These are phyloP conservation scores for Lynx canadensis DNA, from an alignment of 2,113 vertebrate species.

Conservation along the genomic window DNA sequence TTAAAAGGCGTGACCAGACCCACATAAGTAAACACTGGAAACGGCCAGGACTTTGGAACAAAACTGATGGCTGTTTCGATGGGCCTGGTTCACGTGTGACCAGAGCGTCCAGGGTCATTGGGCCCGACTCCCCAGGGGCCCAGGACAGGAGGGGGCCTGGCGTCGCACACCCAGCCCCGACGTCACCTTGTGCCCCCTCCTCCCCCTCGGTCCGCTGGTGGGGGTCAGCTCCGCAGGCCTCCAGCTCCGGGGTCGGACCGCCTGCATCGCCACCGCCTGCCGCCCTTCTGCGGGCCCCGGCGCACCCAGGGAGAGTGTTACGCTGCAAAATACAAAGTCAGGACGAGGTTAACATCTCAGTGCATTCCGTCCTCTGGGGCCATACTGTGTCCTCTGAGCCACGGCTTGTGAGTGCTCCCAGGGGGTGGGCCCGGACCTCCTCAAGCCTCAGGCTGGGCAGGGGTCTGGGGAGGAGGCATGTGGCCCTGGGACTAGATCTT, in stretches of 20 bases:
- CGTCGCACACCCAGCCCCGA: too few relatives aligned
- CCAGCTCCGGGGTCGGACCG: constrained; percentile 5
- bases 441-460: too few relatives aligned
- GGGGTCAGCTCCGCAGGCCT: background rate
- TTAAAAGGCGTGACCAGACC: background rate
- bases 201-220: background rate
- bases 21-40: accelerated
- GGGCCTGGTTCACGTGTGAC: background rate
- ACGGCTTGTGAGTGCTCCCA: too few relatives aligned
- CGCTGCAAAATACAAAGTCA: background rate
- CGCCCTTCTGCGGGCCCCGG: background rate
- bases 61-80: background rate
- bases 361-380: background rate
- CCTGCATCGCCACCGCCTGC: background rate
- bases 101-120: background rate
- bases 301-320: background rate
- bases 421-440: accelerated
- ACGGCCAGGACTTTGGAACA: background rate
- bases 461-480: background rate
- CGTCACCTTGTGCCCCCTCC: constrained; percentile 52
- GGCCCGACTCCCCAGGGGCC: too few relatives aligned
- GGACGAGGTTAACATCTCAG: background rate
- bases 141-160: background rate
- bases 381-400: background rate
- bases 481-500: too few relatives aligned